Evolutionary conservation across 2,888 invertebrate species (phyloP).

Genomic region (Chouioia cunea): DNA sequence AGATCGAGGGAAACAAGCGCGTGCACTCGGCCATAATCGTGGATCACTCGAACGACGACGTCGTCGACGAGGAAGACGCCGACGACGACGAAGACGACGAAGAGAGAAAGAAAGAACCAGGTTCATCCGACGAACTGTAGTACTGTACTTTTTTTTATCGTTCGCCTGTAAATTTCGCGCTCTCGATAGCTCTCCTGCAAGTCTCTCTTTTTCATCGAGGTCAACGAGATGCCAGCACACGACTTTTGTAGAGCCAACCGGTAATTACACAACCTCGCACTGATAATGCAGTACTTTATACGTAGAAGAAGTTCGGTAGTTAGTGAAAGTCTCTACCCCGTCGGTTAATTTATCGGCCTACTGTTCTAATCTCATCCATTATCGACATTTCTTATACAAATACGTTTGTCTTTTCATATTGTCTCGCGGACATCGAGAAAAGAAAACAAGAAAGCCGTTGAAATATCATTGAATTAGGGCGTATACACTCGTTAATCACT

Average conservation of each 20-base stretch:
- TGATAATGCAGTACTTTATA: background rate
- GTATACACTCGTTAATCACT: slow-evolving; percentile 9
- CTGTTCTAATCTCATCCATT: slow-evolving; percentile 25
- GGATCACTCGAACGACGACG: slow-evolving; percentile 59
- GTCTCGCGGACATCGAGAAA: background rate
- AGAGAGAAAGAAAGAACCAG: slow-evolving; percentile 42
- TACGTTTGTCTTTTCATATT: slow-evolving; percentile 26
- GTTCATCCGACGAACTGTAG: slow-evolving; percentile 24
- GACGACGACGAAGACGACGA: slow-evolving; percentile 50
- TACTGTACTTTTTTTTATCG: background rate
- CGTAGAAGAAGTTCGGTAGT: slow-evolving; percentile 8
- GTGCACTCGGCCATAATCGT: slow-evolving; percentile 59
- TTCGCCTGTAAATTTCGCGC: no score
- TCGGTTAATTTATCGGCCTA: slow-evolving; percentile 11
- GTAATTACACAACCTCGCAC: background rate
- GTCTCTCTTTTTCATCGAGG: background rate
- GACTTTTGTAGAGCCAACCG: background rate
- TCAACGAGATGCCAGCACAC: slow-evolving; percentile 1
- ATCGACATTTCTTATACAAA: slow-evolving; percentile 32
- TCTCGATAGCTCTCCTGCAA: slow-evolving; percentile 14
- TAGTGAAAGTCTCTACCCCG: slow-evolving; percentile 31
- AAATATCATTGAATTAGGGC: slow-evolving; percentile 41
- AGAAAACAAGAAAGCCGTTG: background rate
- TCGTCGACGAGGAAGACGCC: no score
- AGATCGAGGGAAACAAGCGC: slow-evolving; percentile 59